Conservation (phyloP, 2,797 vertebrate species). For the Halcyon badia region DNA sequence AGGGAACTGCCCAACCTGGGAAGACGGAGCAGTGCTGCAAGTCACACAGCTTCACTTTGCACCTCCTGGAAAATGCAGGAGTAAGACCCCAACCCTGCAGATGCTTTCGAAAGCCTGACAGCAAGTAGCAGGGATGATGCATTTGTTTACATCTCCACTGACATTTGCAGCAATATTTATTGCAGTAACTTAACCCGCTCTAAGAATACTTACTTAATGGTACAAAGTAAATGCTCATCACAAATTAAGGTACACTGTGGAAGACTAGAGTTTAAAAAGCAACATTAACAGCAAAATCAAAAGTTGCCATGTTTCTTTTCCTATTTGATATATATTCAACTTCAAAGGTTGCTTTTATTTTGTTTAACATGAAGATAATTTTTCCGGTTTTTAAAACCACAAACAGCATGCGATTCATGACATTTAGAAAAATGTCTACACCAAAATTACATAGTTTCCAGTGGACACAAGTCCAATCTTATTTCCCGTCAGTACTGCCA, state of each 20-base stretch:
- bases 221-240: conserved; percentile 41
- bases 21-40: background rate
- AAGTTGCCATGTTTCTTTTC: background rate
- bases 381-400: conserved; percentile 14
- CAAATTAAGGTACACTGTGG: conserved; percentile 10
- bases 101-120: background rate
- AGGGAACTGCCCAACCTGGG: background rate
- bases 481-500: conserved; percentile 55
- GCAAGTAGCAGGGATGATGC: background rate
- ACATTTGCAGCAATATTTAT: conserved; percentile 22
- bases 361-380: background rate
- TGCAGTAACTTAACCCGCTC: conserved; percentile 5
- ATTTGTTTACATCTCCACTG: background rate
- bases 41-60: background rate
- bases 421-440: conserved; percentile 45
- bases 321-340: background rate
- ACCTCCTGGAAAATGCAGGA: background rate
- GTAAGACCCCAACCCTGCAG: background rate
- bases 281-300: background rate
- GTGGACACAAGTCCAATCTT: conserved; percentile 47
- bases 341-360: background rate
- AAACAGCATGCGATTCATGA: background rate
- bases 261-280: background rate
- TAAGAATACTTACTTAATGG: conserved; percentile 34
- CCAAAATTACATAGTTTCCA: conserved; percentile 47